phyloP scores from a whole-genome alignment of 2,113 vertebrate genomes.

The Gnathonemus echidnorhynchus region DNA sequence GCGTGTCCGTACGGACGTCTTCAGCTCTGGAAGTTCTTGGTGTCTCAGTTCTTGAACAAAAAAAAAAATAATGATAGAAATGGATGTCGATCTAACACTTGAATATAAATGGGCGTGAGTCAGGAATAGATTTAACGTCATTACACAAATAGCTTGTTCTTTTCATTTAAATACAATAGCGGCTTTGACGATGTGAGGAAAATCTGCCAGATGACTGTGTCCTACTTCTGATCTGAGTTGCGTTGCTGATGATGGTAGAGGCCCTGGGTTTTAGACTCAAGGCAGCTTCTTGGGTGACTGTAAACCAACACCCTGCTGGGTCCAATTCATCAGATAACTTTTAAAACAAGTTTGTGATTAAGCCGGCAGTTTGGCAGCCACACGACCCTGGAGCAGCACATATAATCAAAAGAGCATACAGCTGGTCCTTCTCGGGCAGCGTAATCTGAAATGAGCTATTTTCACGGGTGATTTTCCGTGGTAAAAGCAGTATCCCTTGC shows the following conservation, averaged over 20 bases:
- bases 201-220: background rate
- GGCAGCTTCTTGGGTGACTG: background rate
- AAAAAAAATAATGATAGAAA: background rate
- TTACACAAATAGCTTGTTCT: constrained; percentile 8
- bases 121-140: constrained; percentile 13
- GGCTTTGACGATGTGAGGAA: background rate
- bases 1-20: background rate
- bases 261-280: background rate
- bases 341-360: background rate
- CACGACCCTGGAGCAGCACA: background rate
- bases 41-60: background rate
- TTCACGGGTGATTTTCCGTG: background rate
- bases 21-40: background rate
- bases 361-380: background rate
- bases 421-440: background rate
- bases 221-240: background rate
- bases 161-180: constrained; percentile 13
- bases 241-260: background rate
- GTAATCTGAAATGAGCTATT: background rate
- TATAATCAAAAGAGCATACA: background rate
- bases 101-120: constrained; percentile 11
- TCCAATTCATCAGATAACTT: background rate
- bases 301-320: background rate
- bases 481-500: background rate
- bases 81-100: background rate